These are phyloP conservation scores for Thereuonema tuberculata DNA, from an alignment of 1,140 invertebrate genomes.

Conservation along the genomic window DNA sequence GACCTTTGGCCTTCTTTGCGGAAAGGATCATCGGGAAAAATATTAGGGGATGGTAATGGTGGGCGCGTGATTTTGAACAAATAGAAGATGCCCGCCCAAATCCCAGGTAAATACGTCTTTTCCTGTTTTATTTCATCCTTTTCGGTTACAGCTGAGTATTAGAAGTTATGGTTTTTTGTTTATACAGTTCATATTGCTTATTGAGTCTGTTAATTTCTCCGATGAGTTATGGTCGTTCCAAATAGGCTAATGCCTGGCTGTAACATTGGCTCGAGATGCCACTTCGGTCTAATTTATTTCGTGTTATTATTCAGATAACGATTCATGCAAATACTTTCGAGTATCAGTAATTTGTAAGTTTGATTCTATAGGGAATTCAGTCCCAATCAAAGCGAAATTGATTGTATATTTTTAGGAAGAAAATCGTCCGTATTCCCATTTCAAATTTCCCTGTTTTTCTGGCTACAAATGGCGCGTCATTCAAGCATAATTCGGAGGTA, in stretches of 20 bases:
- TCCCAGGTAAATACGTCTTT: constrained; percentile 11
- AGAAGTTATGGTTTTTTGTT: not conserved
- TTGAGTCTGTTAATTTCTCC: not conserved
- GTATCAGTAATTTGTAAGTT: no score
- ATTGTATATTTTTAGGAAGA: no score
- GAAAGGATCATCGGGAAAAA: not conserved
- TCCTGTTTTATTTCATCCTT: no score
- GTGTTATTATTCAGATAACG: no score
- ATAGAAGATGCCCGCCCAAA: constrained; percentile 19
- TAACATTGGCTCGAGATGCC: not conserved
- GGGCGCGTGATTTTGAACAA: constrained; percentile 55
- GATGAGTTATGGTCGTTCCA: not conserved
- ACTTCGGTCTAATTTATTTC: no score
- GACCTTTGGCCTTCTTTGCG: constrained; percentile 2
- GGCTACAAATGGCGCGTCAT: constrained; percentile 38
- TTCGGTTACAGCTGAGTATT: no score
- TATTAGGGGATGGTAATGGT: constrained; percentile 42
- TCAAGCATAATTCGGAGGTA: constrained; percentile 10
- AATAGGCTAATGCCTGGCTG: not conserved
- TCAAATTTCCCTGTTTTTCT: constrained; percentile 25
- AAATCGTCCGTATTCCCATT: constrained; percentile 8
- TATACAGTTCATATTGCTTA: not conserved
- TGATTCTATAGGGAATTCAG: no score
- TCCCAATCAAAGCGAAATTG: no score
- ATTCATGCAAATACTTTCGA: no score